Conservation (phyloP, 2,113 vertebrate genomes). For the Mastomys coucha region DNA sequence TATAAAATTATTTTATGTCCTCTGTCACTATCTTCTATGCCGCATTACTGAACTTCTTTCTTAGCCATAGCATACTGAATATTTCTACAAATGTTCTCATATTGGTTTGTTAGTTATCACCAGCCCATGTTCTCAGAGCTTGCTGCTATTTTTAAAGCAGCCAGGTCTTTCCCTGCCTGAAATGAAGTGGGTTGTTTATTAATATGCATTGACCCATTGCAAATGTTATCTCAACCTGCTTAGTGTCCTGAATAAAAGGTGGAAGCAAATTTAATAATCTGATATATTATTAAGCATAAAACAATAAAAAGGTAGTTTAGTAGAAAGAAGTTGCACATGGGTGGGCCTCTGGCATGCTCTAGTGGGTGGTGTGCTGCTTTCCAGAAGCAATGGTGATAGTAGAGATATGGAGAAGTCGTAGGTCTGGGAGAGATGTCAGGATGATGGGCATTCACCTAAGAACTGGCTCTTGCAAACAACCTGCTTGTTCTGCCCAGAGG, state of each 20-base stretch:
- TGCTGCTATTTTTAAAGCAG: neutral
- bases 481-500: neutral
- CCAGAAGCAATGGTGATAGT: neutral
- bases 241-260: neutral
- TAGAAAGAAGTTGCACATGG: neutral
- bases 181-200: conserved; percentile 14
- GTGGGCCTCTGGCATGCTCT: neutral
- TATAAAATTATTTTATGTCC: neutral
- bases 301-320: neutral
- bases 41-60: neutral
- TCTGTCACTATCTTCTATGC: neutral
- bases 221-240: neutral
- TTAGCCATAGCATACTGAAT: fast-evolving
- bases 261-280: neutral
- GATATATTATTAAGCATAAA: neutral
- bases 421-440: neutral
- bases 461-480: neutral
- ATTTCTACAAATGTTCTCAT: neutral
- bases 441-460: neutral
- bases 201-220: neutral
- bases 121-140: neutral
- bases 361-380: neutral
- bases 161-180: neutral
- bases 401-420: neutral
- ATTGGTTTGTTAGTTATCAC: neutral